A percentile compares a stretch with the other conserved stretches of the same genome.
These are phyloP conservation scores for Danio jaintianensis DNA, from an alignment of 2,797 vertebrate genomes.

Conservation along the genomic window DNA sequence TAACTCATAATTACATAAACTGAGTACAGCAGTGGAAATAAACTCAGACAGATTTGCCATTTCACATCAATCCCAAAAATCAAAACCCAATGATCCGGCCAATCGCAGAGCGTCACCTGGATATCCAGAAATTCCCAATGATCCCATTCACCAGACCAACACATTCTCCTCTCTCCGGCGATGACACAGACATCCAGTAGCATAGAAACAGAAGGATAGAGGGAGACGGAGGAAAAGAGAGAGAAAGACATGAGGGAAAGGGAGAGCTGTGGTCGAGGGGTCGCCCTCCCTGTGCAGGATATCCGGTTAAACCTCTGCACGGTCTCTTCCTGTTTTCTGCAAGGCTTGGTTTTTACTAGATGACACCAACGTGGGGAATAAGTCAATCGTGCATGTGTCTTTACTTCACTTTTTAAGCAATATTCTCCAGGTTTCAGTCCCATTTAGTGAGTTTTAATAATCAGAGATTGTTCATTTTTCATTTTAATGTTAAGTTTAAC, in stretches of 20 bases:
- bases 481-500: background rate
- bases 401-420: background rate
- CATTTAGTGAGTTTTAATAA: background rate
- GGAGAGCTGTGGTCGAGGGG: conserved; percentile 58
- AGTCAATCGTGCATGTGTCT: background rate
- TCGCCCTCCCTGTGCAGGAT: conserved; percentile 77
- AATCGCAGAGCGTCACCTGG: conserved; percentile 49
- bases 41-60: background rate
- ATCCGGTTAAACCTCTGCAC: conserved; percentile 81
- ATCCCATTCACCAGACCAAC: conserved; percentile 64
- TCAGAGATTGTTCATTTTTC: background rate
- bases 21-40: background rate
- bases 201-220: conserved; percentile 9
- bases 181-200: conserved; percentile 49
- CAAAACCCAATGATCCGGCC: background rate
- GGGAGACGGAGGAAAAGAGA: background rate
- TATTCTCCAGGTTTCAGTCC: background rate
- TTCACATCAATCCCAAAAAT: background rate
- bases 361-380: conserved; percentile 32
- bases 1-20: too few species aligned
- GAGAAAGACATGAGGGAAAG: conserved; percentile 53
- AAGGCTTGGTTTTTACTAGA: conserved; percentile 55
- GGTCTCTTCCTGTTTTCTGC: conserved; percentile 86
- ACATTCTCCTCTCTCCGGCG: conserved; percentile 61
- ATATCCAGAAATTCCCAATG: conserved; percentile 62